These are phyloP conservation scores for Limonius californicus DNA, from an alignment of 1,140 invertebrate species.

Conservation along the genomic window DNA sequence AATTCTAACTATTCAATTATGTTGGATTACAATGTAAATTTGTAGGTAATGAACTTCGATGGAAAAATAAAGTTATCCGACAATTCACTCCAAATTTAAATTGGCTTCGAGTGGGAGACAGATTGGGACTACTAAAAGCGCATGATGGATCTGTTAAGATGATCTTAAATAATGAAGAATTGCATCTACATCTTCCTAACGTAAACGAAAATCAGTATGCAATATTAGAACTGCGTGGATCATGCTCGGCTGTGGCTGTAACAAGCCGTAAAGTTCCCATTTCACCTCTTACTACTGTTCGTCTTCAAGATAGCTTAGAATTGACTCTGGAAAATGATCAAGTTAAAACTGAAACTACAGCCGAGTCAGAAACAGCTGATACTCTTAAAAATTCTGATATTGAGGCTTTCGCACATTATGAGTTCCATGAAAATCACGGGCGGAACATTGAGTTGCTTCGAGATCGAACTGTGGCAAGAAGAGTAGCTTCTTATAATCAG, in stretches of 20 bases:
- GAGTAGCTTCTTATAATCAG: slow-evolving; percentile 74
- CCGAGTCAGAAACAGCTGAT: slow-evolving; percentile 32
- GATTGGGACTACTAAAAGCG: slow-evolving; percentile 62
- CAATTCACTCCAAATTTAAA: slow-evolving; percentile 72
- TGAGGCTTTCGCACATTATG: slow-evolving; percentile 47
- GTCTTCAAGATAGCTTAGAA: slow-evolving; percentile 61
- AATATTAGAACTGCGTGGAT: slow-evolving; percentile 39
- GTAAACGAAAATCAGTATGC: slow-evolving; percentile 38
- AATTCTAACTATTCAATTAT: too few species aligned
- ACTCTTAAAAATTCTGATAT: slow-evolving; percentile 44
- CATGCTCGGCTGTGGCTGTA: slow-evolving; percentile 40
- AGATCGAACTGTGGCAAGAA: slow-evolving; percentile 53
- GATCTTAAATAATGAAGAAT: slow-evolving; percentile 77
- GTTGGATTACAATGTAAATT: too few species aligned
- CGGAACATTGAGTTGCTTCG: slow-evolving; percentile 65
- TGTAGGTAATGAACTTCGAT: slow-evolving; percentile 61
- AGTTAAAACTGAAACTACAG: slow-evolving; percentile 27
- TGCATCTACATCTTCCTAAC: slow-evolving; percentile 50
- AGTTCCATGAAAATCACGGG: slow-evolving; percentile 67
- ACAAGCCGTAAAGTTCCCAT: slow-evolving; percentile 47
- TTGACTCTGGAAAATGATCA: slow-evolving; percentile 56
- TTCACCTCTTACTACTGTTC: slow-evolving; percentile 57
- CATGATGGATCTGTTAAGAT: slow-evolving; percentile 58
- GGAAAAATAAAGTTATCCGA: slow-evolving; percentile 56
- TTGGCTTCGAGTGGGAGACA: slow-evolving; percentile 72